Percentiles rank a stretch among this genome's conserved stretches.
Conservation (phyloP, 1,140 invertebrate species). For the Gonioctena quinquepunctata region DNA sequence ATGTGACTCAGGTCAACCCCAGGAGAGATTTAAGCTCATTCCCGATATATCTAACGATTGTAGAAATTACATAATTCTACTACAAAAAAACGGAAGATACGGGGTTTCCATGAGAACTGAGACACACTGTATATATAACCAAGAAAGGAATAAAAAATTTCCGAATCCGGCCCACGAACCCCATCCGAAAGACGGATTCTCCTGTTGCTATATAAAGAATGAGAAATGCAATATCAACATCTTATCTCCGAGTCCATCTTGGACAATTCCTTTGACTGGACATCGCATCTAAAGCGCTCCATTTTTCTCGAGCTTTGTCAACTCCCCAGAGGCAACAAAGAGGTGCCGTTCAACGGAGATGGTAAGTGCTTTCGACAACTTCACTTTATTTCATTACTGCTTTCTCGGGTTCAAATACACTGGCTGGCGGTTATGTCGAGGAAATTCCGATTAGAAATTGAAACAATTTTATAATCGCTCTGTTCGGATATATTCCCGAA, state of each 20-base stretch:
- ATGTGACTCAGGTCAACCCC: too few species aligned
- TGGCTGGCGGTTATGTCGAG: not conserved
- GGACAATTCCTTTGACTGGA: constrained; percentile 51
- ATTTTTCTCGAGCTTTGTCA: constrained; percentile 38
- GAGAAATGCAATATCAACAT: constrained; percentile 56
- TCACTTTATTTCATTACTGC: constrained; percentile 43
- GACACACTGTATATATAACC: too few species aligned
- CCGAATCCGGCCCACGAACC: constrained; percentile 11
- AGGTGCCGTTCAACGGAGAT: constrained; percentile 25
- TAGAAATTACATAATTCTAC: too few species aligned
- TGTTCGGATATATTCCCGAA: too few species aligned
- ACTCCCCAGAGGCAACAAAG: not conserved
- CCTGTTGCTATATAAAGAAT: constrained; percentile 56
- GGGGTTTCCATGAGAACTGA: too few species aligned
- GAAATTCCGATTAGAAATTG: too few species aligned
- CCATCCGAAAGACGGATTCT: constrained; percentile 33
- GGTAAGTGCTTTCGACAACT: constrained; percentile 50
- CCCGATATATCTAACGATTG: too few species aligned
- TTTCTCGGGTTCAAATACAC: constrained; percentile 25
- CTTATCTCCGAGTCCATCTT: constrained; percentile 52
- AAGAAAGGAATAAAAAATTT: not conserved
- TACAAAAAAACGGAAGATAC: too few species aligned
- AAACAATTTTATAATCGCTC: too few species aligned
- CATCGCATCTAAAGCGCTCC: constrained; percentile 50
- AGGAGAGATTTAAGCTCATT: too few species aligned